Evolutionary conservation across 2,113 vertebrate genomes (phyloP).

Genomic region (Dascyllus trimaculatus): DNA sequence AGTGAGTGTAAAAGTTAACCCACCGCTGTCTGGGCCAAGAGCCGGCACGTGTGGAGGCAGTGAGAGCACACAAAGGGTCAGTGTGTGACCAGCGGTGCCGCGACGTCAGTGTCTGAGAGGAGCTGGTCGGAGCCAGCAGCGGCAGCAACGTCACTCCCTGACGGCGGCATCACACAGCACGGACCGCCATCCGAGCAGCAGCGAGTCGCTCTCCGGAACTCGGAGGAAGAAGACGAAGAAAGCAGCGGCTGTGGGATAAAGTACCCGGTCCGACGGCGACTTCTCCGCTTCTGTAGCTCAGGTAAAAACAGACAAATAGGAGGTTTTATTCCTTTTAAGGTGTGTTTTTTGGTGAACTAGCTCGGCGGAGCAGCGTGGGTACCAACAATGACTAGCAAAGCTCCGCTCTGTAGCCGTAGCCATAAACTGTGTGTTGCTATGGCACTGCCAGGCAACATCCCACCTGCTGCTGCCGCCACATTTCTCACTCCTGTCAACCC

Average conservation of each 20-base stretch:
- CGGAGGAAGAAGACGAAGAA: conserved; percentile 45
- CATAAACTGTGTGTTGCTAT: conserved; percentile 79
- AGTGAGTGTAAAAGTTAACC: conserved; percentile 22
- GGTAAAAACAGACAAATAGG: conserved; percentile 26
- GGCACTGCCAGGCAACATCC: conserved; percentile 73
- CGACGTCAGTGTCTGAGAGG: conserved; percentile 70
- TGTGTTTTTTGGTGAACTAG: not conserved
- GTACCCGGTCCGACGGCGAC: conserved; percentile 9
- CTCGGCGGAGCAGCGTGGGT: conserved; percentile 34
- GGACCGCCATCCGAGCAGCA: conserved; percentile 47
- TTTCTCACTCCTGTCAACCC: conserved; percentile 2
- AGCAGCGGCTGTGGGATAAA: too few species aligned
- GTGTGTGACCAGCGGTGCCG: conserved; percentile 28
- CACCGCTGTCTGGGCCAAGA: not conserved
- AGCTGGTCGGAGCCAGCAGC: conserved; percentile 47
- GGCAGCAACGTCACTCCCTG: conserved; percentile 73
- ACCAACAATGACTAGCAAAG: conserved; percentile 40
- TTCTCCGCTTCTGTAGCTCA: conserved; percentile 17
- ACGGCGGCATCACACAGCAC: conserved; percentile 60
- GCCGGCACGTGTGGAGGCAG: conserved; percentile 30
- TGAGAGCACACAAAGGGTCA: conserved; percentile 49
- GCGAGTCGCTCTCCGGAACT: conserved; percentile 57
- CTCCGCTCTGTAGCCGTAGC: conserved; percentile 45
- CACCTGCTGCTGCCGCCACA: conserved; percentile 68
- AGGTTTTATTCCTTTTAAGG: not conserved